Evolutionary conservation across 2,797 vertebrate species (phyloP).

Genomic region (Galago senegalensis): DNA sequence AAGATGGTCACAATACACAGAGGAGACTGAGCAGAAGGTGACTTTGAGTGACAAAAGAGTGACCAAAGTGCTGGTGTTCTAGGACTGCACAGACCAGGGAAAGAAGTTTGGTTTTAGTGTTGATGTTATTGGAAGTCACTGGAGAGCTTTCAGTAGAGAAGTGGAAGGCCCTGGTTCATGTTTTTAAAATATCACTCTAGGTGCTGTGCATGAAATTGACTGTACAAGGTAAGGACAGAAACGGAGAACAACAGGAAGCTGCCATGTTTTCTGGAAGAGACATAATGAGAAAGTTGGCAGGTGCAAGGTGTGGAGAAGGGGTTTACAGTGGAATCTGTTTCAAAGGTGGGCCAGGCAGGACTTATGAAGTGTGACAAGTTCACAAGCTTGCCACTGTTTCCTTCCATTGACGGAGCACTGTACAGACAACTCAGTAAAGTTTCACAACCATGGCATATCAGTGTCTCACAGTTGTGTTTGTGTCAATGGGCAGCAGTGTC

Average conservation of each 20-base stretch:
- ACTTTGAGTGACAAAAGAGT: background rate
- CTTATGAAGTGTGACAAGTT: background rate
- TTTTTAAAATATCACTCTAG: background rate
- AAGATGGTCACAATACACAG: background rate
- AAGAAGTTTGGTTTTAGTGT: background rate
- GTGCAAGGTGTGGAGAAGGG: background rate
- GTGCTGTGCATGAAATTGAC: background rate
- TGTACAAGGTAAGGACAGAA: background rate
- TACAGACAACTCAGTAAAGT: too few species aligned
- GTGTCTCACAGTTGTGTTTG: too few species aligned
- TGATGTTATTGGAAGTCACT: background rate
- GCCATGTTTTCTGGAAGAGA: background rate
- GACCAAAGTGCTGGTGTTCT: background rate
- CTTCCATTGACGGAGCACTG: too few species aligned
- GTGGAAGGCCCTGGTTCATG: background rate
- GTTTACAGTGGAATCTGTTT: background rate
- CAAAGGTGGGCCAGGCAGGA: background rate
- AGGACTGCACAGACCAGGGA: background rate
- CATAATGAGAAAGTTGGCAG: background rate
- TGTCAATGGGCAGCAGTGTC: too few species aligned
- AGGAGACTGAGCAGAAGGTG: background rate
- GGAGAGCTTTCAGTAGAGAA: background rate
- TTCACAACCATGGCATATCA: too few species aligned
- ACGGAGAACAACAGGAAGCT: background rate
- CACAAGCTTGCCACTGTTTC: too few species aligned